Conservation (phyloP, 2,113 vertebrate species). For the Rhadina sibilatrix region DNA sequence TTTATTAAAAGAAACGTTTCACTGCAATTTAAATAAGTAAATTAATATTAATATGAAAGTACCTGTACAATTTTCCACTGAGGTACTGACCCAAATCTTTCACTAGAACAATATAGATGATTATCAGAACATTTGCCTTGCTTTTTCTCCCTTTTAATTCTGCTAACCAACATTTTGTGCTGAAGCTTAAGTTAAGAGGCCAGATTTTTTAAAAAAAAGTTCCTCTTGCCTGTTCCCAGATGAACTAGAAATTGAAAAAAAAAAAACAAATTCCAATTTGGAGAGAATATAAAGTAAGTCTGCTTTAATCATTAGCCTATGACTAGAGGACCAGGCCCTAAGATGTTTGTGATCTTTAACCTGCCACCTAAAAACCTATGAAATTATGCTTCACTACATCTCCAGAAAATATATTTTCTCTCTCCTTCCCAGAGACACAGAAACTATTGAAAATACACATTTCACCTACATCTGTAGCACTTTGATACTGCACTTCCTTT, state of each 20-base stretch:
- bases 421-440: neutral
- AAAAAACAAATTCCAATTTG: neutral
- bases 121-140: neutral
- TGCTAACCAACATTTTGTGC: neutral
- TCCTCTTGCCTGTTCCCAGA: neutral
- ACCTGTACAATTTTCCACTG: neutral
- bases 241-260: neutral
- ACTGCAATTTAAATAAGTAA: neutral
- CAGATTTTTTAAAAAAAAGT: neutral
- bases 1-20: neutral
- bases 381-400: neutral
- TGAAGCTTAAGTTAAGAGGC: neutral
- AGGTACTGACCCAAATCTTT: neutral
- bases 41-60: neutral
- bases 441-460: neutral
- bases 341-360: neutral
- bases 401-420: neutral
- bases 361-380: neutral
- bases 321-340: neutral
- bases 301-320: neutral
- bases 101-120: neutral
- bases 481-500: neutral
- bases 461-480: neutral
- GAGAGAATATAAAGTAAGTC: neutral
- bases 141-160: neutral